A percentile compares a stretch with the other conserved stretches of the same genome.
phyloP scores from a whole-genome alignment of 1,140 invertebrate species.

The Platyscapa corneri region DNA sequence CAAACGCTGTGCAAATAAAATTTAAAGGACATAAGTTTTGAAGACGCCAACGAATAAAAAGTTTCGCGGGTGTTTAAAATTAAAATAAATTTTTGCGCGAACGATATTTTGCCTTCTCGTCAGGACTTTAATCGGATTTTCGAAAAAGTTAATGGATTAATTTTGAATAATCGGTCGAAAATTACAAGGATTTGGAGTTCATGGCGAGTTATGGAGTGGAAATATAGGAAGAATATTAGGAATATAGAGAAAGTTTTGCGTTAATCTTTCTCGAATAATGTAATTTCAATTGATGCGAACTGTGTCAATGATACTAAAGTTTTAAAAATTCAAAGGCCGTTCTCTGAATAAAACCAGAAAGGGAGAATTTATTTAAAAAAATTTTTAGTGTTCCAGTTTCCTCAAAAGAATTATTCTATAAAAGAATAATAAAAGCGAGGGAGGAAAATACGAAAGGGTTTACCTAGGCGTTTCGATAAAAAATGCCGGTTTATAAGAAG shows the following conservation, averaged over 20 bases:
- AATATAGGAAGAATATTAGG: neutral
- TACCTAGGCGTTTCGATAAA: neutral
- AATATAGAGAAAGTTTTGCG: neutral
- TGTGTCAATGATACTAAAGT: neutral
- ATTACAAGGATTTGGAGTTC: too few species aligned
- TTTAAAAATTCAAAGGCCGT: neutral
- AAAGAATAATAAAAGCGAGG: neutral
- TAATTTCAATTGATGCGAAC: neutral
- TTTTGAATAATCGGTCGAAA: too few species aligned
- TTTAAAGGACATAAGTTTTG: too few species aligned
- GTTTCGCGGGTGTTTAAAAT: too few species aligned
- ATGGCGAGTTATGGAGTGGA: neutral
- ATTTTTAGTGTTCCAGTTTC: neutral
- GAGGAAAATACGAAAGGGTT: neutral
- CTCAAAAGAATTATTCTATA: neutral
- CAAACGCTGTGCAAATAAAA: too few species aligned
- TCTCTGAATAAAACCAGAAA: neutral
- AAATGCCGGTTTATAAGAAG: constrained; percentile 18
- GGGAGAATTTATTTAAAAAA: neutral
- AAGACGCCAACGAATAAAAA: too few species aligned
- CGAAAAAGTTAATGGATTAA: too few species aligned
- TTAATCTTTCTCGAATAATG: neutral
- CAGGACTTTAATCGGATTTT: too few species aligned
- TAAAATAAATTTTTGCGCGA: too few species aligned
- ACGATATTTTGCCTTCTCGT: too few species aligned